Base-by-base conservation (phyloP, 2,113 vertebrate species). In the Mastomys coucha region DNA sequence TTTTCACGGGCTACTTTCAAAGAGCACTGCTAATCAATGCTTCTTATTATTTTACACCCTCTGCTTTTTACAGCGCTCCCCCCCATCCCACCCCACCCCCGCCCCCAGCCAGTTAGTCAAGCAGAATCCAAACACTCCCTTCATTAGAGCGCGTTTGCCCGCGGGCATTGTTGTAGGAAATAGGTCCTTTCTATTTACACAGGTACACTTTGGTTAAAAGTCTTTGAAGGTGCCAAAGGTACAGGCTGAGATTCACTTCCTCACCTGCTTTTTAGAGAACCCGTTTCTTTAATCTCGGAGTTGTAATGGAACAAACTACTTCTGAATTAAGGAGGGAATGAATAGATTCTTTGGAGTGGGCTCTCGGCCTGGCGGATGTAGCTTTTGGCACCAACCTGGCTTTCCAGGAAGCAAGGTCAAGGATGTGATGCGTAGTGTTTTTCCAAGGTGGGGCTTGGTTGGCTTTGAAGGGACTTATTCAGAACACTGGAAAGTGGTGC, bases 71-170 rank as follows among this genome's bases (percentile, higher is more conserved):
- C 97, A 99, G 99, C 98, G 5, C 45, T 4, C 45, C 45, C 5
- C 45, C 45, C 45, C 45, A n/a, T n/a, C n/a, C n/a, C n/a, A n/a
- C n/a, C n/a, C n/a, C n/a, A n/a, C 45, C 45, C 45, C 99, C 99
- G 99, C 99, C 98, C 99, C 99, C 99, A 99, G 99, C 99, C 99
- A 99, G 99, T 99, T 99, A 99, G 99, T 99, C 99, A 99, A 99
- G 99, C 98, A 99, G 98, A 99, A 98, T 99, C 98, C 99, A 99
- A 99, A 99, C 99, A 99, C 99, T 99, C 99, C 99, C 99, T 99
- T 99, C 99, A 99, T 98, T 98, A 98, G 99, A 99, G 99, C 99
- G 99, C 98, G 99, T 99, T 99, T 98, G 99, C 99, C 99, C 99
- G 98, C 99, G 99, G 99, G 99, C 99, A 98, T 99, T 99, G 98